Evolutionary conservation across 2,113 vertebrate species (phyloP).

Genomic region (Tachuris rubrigastra): DNA sequence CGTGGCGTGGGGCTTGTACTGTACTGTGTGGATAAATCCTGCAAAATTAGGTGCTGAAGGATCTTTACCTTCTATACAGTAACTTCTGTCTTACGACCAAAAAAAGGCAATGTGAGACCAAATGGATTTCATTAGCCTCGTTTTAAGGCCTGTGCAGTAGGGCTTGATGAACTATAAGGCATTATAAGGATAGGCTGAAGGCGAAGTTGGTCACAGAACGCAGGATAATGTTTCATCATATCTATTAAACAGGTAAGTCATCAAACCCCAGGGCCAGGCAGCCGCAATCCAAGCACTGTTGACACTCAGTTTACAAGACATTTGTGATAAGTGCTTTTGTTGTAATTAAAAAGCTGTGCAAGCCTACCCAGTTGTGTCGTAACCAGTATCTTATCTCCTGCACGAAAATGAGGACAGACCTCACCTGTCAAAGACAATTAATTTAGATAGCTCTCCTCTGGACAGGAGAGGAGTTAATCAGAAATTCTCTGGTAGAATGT

Average conservation of each 20-base stretch:
- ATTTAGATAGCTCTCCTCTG: slow-evolving; percentile 13
- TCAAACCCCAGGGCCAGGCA: background rate
- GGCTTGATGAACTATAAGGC: background rate
- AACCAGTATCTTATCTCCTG: slow-evolving; percentile 34
- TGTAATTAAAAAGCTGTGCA: slow-evolving; percentile 51
- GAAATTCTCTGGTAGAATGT: background rate
- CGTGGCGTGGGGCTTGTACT: background rate
- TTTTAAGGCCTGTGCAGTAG: background rate
- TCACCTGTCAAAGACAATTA: slow-evolving; percentile 43
- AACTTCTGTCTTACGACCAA: background rate
- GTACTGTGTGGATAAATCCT: background rate
- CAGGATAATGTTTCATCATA: background rate
- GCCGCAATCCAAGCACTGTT: background rate
- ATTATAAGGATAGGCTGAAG: background rate
- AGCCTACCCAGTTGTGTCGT: background rate
- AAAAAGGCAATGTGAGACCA: background rate
- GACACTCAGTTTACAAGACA: slow-evolving; percentile 18
- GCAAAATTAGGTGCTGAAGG: background rate
- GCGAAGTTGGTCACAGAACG: background rate
- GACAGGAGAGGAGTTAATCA: slow-evolving; percentile 42
- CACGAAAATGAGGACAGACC: slow-evolving; percentile 43
- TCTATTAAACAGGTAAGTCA: background rate
- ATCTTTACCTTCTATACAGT: background rate
- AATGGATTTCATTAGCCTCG: background rate
- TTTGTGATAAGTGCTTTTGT: slow-evolving; percentile 12